These are phyloP conservation scores for Paragorgia papillata DNA, from an alignment of 92 coral and sea anemone species.

Conservation along the genomic window DNA sequence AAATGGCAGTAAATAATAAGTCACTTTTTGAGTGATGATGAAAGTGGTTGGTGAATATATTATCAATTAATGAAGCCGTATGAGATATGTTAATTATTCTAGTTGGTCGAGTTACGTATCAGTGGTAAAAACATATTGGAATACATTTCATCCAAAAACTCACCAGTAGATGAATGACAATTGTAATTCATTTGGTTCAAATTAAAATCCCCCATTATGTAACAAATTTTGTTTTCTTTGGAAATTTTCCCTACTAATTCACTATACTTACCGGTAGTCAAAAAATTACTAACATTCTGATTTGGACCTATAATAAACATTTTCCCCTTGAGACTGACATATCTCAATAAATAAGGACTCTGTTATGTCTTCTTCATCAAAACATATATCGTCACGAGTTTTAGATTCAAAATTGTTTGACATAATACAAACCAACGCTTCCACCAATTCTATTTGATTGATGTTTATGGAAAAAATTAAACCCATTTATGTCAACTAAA, in stretches of 20 bases:
- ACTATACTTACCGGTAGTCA: background rate
- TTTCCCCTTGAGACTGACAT: constrained; percentile 12
- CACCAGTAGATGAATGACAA: background rate
- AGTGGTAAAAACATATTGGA: background rate
- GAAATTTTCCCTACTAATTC: no score
- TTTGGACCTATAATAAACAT: constrained; percentile 32
- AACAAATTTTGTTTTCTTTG: no score
- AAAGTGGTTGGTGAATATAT: no score
- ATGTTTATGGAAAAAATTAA: constrained; percentile 1
- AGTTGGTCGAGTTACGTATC: background rate
- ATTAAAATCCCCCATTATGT: no score
- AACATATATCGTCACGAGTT: constrained; percentile 3
- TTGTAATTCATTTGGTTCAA: constrained; percentile 22
- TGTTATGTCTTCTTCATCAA: background rate
- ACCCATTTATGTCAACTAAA: background rate
- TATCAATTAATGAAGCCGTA: no score
- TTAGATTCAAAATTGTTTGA: background rate
- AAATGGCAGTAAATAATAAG: background rate
- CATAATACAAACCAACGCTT: constrained; percentile 12
- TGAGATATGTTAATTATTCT: no score
- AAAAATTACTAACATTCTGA: constrained; percentile 24
- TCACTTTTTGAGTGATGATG: background rate
- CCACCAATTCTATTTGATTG: background rate
- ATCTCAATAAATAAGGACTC: constrained; percentile 18
- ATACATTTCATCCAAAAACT: constrained; percentile 5